Evolutionary conservation across 2,888 invertebrate species (phyloP), one percentile per base, ranked within the genome.

Genomic region (Drosophila recens): DNA sequence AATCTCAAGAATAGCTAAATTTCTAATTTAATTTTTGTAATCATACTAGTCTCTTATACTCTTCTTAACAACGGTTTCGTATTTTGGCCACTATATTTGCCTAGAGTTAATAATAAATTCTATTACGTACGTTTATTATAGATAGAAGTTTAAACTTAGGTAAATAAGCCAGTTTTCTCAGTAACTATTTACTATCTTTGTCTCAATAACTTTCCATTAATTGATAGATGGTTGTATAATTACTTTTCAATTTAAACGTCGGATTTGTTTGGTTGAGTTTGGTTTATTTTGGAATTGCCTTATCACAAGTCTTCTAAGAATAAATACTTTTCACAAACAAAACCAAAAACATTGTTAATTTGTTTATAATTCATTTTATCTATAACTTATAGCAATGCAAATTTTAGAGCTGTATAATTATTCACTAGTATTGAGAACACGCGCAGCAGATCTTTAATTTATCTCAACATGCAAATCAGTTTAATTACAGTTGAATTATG

Each of bases 401-500:
- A 15, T 52, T 52, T 38, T 11, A 6, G 1, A 8, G 20, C 5
- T 20, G 11, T 11, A 15, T 34, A 20, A 38, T 38, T 52, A 23
- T 40, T 9, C 40, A 15, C 20, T 2, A 36, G 51, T 20, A 42
- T 54, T 17, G 15, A 36, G 11, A 46, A 45, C 43, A 56, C 20
- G 34, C 43, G 43, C 43, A 17, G 45, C 20, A 38, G 56, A 11
- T 56, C 40, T 27, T 46, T 42, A 20, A 75, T 65, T 72, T 49
- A 57, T 58, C 20, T 34, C 57, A 40, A 43, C 17, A 43, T 48
- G 46, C 42, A 79, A 83, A 75, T 83, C 70, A 66, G 56, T 72
- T 79, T 76, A 75, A 79, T 79, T 79, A 67, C 69, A 53, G 48
- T 67, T 63, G 27, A 40, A 38, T 65, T 64, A 27, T 34, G 30